Base-by-base conservation (phyloP, 2,113 vertebrate species). In the Caretta caretta region DNA sequence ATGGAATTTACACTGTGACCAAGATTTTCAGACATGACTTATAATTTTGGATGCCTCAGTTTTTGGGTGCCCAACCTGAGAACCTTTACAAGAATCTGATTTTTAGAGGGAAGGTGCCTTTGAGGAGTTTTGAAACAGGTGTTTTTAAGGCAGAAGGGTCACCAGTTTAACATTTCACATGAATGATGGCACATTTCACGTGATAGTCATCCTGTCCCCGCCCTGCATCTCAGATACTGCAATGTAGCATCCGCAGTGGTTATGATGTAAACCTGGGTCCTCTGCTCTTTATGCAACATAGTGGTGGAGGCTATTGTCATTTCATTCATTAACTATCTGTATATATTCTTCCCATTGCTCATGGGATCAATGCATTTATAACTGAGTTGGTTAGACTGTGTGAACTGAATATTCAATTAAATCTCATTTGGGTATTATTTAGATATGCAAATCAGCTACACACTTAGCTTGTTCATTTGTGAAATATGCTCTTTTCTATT, bases 401-500 rank as follows among this genome's bases (percentile, higher is more conserved):
- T 96, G 81, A 96, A 96, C 93, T 95, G 90, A 95, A 95, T 97
- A 97, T 93, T 95, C 89, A 95, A 90, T 96, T 94, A 92, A 94
- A 95, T 91, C 85, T 91, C 11, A 27, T 95, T 90, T 96, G 95
- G 90, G 88, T 90, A 92, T 95, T 48, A 81, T 95, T 97, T 94
- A 97, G 93, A 87, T 96, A 97, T 95, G 97, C 86, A 97, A 96
- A 97, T 96, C 94, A 97, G 65, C 65, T 90, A 94, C 97, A 95
- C 19, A 81, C 96, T 97, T 94, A 81, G 89, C 89, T 96, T 96
- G 90, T 88, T 97, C 96, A 96, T 94, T 97, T 97, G 94, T 97
- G 95, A 97, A 97, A 97, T 97, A 97, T 94, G 87, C 78, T 97
- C 53, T 93, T 97, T 95, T 94, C 89, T 97, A 94, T 92, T 87